These are phyloP conservation scores for Tetramorium simillimum DNA, from an alignment of 1,140 invertebrate genomes.

Conservation along the genomic window DNA sequence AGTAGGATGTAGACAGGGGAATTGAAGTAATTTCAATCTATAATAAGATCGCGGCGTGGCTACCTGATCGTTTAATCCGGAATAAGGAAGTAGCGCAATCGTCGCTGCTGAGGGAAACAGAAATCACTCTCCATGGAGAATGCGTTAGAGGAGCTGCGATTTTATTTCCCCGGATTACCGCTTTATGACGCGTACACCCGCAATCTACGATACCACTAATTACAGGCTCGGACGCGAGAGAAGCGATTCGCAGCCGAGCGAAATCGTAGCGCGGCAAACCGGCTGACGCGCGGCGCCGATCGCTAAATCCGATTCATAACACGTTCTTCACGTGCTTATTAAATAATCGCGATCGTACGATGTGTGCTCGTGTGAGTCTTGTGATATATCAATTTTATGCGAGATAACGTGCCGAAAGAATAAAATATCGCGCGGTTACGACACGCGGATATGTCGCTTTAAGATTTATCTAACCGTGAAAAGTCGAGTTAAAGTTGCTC, in stretches of 20 bases:
- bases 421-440: constrained; percentile 16
- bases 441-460: background rate
- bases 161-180: constrained; percentile 48
- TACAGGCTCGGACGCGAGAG: constrained; percentile 40
- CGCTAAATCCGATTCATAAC: constrained; percentile 29
- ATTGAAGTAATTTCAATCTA: background rate
- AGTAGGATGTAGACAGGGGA: background rate
- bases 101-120: background rate
- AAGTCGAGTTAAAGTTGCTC: background rate
- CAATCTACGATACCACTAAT: constrained; percentile 57
- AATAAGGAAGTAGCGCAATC: background rate
- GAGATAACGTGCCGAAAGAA: constrained; percentile 22
- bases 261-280: constrained; percentile 32
- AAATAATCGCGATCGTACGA: constrained; percentile 35
- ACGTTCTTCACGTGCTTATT: constrained; percentile 38
- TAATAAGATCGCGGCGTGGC: background rate
- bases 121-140: background rate
- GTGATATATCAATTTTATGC: constrained; percentile 44
- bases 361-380: background rate
- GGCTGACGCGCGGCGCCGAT: background rate
- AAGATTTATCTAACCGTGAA: constrained; percentile 23
- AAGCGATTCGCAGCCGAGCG: constrained; percentile 24
- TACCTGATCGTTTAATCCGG: background rate
- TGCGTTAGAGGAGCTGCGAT: constrained; percentile 1
- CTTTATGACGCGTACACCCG: constrained; percentile 44